phyloP scores from a whole-genome alignment of 2,888 invertebrate species.

The Euphydryas editha region DNA sequence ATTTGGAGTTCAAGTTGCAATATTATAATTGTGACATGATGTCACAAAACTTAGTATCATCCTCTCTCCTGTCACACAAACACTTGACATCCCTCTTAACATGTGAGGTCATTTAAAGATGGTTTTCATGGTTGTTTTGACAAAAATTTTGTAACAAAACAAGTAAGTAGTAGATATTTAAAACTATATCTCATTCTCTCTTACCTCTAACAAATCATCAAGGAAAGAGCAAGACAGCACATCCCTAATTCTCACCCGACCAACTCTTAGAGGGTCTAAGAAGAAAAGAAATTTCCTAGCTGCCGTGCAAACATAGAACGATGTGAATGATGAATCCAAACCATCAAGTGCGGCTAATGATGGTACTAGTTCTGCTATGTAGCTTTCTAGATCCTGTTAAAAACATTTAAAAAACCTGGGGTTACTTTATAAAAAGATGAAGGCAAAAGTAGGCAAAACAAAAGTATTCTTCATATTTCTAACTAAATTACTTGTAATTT shows the following conservation, averaged over 20 bases:
- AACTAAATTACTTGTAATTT: no score
- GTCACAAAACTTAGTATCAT: no score
- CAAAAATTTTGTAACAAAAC: no score
- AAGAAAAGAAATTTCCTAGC: constrained; percentile 98
- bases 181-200: not conserved
- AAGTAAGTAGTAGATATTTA: not conserved
- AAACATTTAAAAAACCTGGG: not conserved
- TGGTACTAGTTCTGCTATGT: constrained; percentile 96
- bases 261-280: constrained; percentile 94
- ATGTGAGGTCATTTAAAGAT: no score
- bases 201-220: constrained; percentile 94
- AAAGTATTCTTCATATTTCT: no score
- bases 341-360: constrained; percentile 95
- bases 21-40: no score
- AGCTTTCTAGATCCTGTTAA: constrained; percentile 94
- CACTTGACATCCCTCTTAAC: no score
- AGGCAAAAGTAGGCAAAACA: no score
- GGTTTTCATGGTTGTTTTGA: no score
- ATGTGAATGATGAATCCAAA: constrained; percentile 95
- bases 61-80: no score
- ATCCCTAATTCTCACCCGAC: constrained; percentile 94
- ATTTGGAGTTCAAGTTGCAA: no score
- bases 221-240: constrained; percentile 95
- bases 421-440: no score
- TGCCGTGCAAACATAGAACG: constrained; percentile 98